Percentiles rank a stretch among this genome's conserved stretches.
Evolutionary conservation across 2,113 vertebrate species (phyloP).

Genomic region (Lamprotornis superbus): DNA sequence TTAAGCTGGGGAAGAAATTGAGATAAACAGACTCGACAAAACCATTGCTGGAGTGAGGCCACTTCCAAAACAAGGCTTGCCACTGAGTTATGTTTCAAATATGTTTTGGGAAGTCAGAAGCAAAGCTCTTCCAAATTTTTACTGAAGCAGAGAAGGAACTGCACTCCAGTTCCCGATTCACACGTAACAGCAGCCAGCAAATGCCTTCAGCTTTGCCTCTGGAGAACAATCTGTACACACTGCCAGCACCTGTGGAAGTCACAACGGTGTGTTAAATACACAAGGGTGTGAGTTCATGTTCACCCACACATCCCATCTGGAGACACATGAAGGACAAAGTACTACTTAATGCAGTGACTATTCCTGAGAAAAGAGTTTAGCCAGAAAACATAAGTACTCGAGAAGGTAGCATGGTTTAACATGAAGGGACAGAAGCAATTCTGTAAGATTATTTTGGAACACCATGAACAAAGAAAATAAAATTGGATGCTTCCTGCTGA

Average conservation of each 20-base stretch:
- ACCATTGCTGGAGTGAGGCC: background rate
- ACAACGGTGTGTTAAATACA: background rate
- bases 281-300: background rate
- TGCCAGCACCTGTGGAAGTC: rapidly evolving
- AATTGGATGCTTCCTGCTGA: background rate
- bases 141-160: background rate
- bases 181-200: background rate
- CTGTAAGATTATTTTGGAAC: background rate
- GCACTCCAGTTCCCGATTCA: background rate
- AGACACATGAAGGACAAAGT: background rate
- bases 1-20: background rate
- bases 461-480: background rate
- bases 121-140: slow-evolving; percentile 31
- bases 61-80: slow-evolving; percentile 60
- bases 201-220: background rate
- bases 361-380: background rate
- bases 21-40: slow-evolving; percentile 52
- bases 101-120: slow-evolving; percentile 40
- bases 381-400: rapidly evolving
- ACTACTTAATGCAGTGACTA: background rate
- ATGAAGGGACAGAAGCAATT: background rate
- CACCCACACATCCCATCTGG: background rate
- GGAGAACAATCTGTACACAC: background rate
- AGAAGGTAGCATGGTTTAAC: background rate
- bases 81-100: slow-evolving; percentile 54